These are phyloP conservation scores for Spatulosminthurus flaviceps DNA, from an alignment of 2,888 invertebrate species.

Conservation along the genomic window DNA sequence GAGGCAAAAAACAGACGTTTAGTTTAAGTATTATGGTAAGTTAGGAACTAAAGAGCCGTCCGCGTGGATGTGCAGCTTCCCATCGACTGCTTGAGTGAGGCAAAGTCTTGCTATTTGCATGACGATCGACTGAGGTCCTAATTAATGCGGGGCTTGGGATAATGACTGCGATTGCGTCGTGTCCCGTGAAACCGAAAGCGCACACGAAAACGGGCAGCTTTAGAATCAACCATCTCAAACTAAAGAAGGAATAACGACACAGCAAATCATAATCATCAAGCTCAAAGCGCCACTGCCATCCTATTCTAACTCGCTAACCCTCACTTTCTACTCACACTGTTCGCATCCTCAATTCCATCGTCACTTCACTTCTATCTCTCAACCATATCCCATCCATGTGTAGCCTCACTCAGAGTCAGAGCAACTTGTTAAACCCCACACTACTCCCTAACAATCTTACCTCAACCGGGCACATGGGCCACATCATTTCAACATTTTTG, in stretches of 20 bases:
- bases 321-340: slow-evolving; percentile 33
- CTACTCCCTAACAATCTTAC: background rate
- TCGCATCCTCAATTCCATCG: slow-evolving; percentile 39
- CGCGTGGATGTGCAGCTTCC: slow-evolving; percentile 63
- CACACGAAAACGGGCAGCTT: slow-evolving; percentile 60
- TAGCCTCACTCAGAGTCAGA: too few relatives aligned
- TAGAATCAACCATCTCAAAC: slow-evolving; percentile 59
- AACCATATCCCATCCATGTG: background rate
- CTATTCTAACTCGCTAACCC: slow-evolving; percentile 28
- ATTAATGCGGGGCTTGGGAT: slow-evolving; percentile 64
- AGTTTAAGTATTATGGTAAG: slow-evolving; percentile 15
- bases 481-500: slow-evolving; percentile 4
- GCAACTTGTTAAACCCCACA: background rate
- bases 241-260: slow-evolving; percentile 61
- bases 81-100: slow-evolving; percentile 63
- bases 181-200: slow-evolving; percentile 63
- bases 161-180: slow-evolving; percentile 64
- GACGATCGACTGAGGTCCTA: slow-evolving; percentile 64
- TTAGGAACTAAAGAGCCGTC: slow-evolving; percentile 58
- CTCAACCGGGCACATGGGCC: slow-evolving; percentile 11
- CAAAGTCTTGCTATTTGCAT: slow-evolving; percentile 63
- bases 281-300: slow-evolving; percentile 53
- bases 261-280: slow-evolving; percentile 61
- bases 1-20: slow-evolving; percentile 34
- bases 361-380: slow-evolving; percentile 41